A percentile compares a stretch with the other conserved stretches of the same genome.
These are phyloP conservation scores for Zalophus californianus DNA, from an alignment of 2,797 vertebrate species.

Conservation along the genomic window DNA sequence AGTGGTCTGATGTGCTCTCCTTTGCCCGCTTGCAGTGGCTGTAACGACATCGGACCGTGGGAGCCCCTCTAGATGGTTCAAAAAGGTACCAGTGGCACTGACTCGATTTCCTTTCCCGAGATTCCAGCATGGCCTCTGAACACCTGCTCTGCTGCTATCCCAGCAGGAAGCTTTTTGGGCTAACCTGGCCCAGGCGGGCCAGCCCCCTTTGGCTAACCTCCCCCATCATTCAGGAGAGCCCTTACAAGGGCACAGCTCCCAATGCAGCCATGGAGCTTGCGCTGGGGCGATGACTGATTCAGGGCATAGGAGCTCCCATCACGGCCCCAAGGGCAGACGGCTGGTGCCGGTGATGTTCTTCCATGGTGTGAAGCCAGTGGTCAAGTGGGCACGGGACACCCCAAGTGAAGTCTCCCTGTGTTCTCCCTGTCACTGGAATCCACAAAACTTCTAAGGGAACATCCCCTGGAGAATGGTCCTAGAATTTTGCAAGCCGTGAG, in stretches of 20 bases:
- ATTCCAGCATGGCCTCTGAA: conserved; percentile 64
- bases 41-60: conserved; percentile 50
- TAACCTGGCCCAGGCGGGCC: conserved; percentile 76
- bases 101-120: conserved; percentile 69
- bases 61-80: conserved; percentile 61
- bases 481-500: conserved; percentile 86
- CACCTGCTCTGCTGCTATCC: conserved; percentile 61
- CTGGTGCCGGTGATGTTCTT: conserved; percentile 79
- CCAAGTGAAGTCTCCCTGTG: conserved; percentile 72
- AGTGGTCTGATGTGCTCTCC: not conserved
- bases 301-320: conserved; percentile 75
- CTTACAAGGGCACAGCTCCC: conserved; percentile 78
- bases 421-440: conserved; percentile 84
- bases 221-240: conserved; percentile 71
- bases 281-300: conserved; percentile 75
- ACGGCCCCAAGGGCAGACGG: conserved; percentile 75
- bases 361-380: conserved; percentile 81
- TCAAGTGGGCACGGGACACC: conserved; percentile 80
- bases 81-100: conserved; percentile 25
- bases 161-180: conserved; percentile 77
- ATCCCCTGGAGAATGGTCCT: conserved; percentile 81
- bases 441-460: conserved; percentile 82
- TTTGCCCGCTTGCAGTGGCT: conserved; percentile 56
- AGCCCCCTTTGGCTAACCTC: conserved; percentile 78
- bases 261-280: conserved; percentile 69